Conservation (phyloP, 2,888 invertebrate species). For the Ashinkailepas kermadecensis region DNA sequence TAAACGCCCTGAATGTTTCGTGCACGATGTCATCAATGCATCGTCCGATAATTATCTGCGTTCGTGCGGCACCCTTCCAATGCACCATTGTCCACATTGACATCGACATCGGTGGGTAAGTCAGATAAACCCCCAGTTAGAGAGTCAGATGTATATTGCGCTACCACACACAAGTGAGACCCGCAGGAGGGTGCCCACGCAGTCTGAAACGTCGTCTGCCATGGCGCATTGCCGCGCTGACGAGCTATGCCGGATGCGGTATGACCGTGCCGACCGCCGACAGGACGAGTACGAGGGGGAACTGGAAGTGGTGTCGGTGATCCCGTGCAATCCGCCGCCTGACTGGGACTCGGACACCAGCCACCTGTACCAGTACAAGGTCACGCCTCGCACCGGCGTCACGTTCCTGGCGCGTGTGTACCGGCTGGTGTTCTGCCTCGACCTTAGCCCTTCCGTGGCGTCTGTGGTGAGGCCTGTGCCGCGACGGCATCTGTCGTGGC, state of each 20-base stretch:
- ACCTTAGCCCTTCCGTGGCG: constrained; percentile 67
- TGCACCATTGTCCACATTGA: no score
- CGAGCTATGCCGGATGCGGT: constrained; percentile 12
- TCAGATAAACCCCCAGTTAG: no score
- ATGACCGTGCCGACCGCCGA: constrained; percentile 32
- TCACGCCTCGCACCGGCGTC: constrained; percentile 53
- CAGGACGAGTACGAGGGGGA: constrained; percentile 49
- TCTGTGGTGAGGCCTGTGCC: constrained; percentile 52
- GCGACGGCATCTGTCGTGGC: no score
- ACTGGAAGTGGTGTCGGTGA: constrained; percentile 56
- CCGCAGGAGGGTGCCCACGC: not conserved
- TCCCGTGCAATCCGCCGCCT: constrained; percentile 49
- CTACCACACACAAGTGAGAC: no score
- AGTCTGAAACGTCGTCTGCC: not conserved
- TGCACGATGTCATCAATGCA: no score
- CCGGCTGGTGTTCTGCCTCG: constrained; percentile 64
- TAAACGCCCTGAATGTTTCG: no score
- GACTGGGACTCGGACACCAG: constrained; percentile 48
- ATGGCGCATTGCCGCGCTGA: not conserved
- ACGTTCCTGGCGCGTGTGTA: constrained; percentile 63
- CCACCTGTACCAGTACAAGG: constrained; percentile 40
- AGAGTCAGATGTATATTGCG: no score
- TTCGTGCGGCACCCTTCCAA: no score
- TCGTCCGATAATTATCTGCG: no score
- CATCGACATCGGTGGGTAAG: no score